A percentile compares a stretch with the other conserved stretches of the same genome.
These are phyloP conservation scores for Lutraria rhynchaena DNA, from an alignment of 1,140 invertebrate genomes.

Conservation along the genomic window DNA sequence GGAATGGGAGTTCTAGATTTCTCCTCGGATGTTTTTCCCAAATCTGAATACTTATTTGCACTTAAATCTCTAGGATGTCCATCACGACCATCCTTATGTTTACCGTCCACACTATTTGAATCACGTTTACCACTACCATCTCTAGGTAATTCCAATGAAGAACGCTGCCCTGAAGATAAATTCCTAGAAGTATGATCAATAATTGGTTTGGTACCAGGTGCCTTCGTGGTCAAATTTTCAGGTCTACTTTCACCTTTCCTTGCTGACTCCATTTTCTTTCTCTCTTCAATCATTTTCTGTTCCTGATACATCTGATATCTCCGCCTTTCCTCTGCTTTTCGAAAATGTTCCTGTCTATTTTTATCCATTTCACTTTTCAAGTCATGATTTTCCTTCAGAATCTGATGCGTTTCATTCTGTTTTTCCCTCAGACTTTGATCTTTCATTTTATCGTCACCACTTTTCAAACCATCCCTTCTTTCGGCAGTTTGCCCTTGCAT, in stretches of 20 bases:
- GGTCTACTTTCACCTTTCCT: conserved; percentile 39
- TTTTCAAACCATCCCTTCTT: conserved; percentile 32
- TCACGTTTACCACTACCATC: conserved; percentile 20
- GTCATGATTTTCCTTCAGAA: conserved; percentile 82
- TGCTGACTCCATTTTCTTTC: conserved; percentile 45
- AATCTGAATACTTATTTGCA: conserved; percentile 37
- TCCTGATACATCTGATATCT: conserved; percentile 60
- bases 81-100: conserved; percentile 21
- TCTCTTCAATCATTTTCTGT: conserved; percentile 56
- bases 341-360: conserved; percentile 58
- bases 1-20: conserved; percentile 43
- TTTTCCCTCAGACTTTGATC: conserved; percentile 77
- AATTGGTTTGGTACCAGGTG: conserved; percentile 55
- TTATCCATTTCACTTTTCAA: conserved; percentile 81
- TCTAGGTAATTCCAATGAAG: conserved; percentile 13
- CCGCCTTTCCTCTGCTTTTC: conserved; percentile 34
- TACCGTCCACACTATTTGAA: conserved; percentile 14
- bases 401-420: conserved; percentile 82
- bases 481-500: conserved; percentile 2
- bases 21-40: conserved; percentile 37
- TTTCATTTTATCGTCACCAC: conserved; percentile 24
- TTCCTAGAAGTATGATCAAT: conserved; percentile 40
- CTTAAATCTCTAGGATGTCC: conserved; percentile 40
- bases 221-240: conserved; percentile 51
- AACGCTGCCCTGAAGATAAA: conserved; percentile 22